phyloP scores from a whole-genome alignment of 1,140 invertebrate species.

The Papilio aristodemus region DNA sequence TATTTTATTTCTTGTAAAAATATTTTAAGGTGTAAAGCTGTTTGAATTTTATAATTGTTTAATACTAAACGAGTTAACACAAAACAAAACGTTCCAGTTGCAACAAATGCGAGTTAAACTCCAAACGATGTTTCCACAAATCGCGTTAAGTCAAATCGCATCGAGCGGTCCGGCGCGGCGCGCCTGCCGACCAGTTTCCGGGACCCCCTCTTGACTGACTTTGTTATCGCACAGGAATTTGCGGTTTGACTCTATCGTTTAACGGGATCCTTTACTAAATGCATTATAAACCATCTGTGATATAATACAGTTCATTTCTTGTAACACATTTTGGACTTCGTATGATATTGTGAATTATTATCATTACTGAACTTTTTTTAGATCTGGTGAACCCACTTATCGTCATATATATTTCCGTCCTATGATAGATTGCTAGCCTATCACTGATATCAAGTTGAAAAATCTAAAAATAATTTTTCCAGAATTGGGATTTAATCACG shows the following conservation, averaged over 20 bases:
- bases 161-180: not conserved
- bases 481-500: too few relatives aligned
- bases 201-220: not conserved
- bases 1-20: too few relatives aligned
- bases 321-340: not conserved
- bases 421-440: too few relatives aligned
- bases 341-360: not conserved
- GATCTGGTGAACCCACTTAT: too few relatives aligned
- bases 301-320: not conserved
- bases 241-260: conserved; percentile 6
- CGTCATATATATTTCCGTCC: too few relatives aligned
- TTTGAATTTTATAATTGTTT: not conserved
- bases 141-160: conserved; percentile 3
- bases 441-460: too few relatives aligned
- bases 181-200: not conserved
- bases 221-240: not conserved
- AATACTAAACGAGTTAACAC: not conserved
- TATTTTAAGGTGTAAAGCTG: too few relatives aligned
- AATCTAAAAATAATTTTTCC: too few relatives aligned
- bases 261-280: not conserved
- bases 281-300: not conserved
- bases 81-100: not conserved
- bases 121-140: too few relatives aligned
- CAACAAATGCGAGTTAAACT: too few relatives aligned
- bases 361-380: not conserved